Base-by-base conservation (phyloP, 1,140 invertebrate genomes). In the Trichonephila clavata region DNA sequence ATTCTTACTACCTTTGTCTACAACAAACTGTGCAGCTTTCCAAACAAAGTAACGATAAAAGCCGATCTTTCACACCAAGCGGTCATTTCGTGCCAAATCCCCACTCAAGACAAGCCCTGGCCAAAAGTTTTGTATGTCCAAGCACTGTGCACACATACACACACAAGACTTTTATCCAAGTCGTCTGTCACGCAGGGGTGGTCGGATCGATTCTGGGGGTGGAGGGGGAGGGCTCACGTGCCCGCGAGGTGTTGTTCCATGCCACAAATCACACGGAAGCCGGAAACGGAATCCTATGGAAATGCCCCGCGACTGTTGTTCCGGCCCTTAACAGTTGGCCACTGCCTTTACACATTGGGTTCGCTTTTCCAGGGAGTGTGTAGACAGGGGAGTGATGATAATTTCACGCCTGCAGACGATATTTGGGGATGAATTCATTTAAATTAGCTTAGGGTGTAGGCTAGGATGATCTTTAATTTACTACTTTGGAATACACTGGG, bases 261-360 rank as follows among this genome's bases (percentile, higher is more conserved):
- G 88, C 88, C 88, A 90, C 88, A 90, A 90, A 90, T 90, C 88
- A 90, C 88, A 80, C 88, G 88, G 88, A 90, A 90, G 88, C 88
- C 88, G 88, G 88, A 90, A 90, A 90, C 65, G 68, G 88, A 90
- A 90, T 86, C 71, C 71, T 77, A 77, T 77, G 71, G 71, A 77
- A 77, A 77, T 77, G 59, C 59, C 84, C 84, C 57, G 71, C 71
- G 32, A 60, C 59, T 60, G 50, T 60, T 60, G 27, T 86, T 86
- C 84, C 84, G 84, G 84, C 27, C 24, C 59, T 86, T 86, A 86
- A 86, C 84, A 86, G 59, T 61, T 16, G 7, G n/a, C 63, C 21
- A 65, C 63, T 24, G 65, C 65, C 13, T 68, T 68, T 77, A 16
- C 71, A 77, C 71, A 77, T 77, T 77, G 16, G 27, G 71, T 77